phyloP scores from a whole-genome alignment of 1,140 invertebrate species.

The Leptinotarsa defecta region DNA sequence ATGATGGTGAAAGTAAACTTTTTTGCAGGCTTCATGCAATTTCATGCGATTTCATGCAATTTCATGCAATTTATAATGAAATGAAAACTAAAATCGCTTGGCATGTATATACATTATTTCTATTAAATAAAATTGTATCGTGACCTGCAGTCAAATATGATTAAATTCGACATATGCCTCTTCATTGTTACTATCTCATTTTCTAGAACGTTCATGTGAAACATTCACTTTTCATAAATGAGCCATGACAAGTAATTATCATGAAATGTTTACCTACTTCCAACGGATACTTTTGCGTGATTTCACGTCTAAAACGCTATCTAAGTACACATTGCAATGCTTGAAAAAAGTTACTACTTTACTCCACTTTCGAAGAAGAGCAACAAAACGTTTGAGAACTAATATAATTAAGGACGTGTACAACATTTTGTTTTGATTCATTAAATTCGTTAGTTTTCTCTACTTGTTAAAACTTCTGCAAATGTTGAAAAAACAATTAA shows the following conservation, averaged over 20 bases:
- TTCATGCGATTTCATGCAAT: too few relatives aligned
- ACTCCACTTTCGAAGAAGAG: conserved; percentile 5
- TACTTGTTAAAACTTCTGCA: neutral
- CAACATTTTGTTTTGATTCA: neutral
- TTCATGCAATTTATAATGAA: too few relatives aligned
- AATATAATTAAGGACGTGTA: neutral
- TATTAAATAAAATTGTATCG: too few relatives aligned
- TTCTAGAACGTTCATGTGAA: neutral
- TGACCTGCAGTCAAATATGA: too few relatives aligned
- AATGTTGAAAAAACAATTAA: neutral
- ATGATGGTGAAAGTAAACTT: too few relatives aligned
- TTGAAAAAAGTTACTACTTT: neutral
- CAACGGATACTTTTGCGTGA: neutral
- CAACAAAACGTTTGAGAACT: neutral
- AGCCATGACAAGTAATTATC: neutral
- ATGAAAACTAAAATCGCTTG: too few relatives aligned
- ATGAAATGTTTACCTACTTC: neutral
- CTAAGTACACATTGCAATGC: neutral
- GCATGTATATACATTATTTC: too few relatives aligned
- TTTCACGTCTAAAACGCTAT: neutral
- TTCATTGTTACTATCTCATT: too few relatives aligned
- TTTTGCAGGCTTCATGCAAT: too few relatives aligned
- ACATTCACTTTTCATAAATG: conserved; percentile 4
- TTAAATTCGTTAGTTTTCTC: neutral
- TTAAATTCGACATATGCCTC: too few relatives aligned